Evolutionary conservation across 2,888 invertebrate genomes (phyloP).

Genomic region (Amblyjoppa proteus): DNA sequence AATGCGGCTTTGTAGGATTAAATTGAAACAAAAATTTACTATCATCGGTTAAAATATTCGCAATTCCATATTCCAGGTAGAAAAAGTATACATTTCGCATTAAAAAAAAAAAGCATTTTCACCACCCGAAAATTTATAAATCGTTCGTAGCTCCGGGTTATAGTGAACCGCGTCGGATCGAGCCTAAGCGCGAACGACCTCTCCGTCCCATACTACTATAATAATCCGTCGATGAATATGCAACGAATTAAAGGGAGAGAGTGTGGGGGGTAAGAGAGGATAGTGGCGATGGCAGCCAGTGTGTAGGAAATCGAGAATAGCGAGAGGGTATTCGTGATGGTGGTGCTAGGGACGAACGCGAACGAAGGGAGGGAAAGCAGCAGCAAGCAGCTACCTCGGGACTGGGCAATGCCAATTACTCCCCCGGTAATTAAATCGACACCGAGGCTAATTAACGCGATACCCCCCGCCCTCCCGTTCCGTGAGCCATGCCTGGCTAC

Average conservation of each 20-base stretch:
- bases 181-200: conserved; percentile 54
- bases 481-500: conserved; percentile 61
- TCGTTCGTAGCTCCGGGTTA: conserved; percentile 26
- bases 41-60: not conserved
- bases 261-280: conserved; percentile 68
- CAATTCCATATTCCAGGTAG: not conserved
- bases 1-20: not conserved
- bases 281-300: conserved; percentile 56
- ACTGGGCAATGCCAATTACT: conserved; percentile 82
- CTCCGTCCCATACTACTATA: conserved; percentile 71
- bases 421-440: conserved; percentile 84
- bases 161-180: conserved; percentile 42
- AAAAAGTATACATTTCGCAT: not conserved
- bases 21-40: not conserved
- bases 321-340: conserved; percentile 45
- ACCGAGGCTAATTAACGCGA: conserved; percentile 82
- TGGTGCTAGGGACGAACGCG: conserved; percentile 67
- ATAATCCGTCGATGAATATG: conserved; percentile 83
- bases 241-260: conserved; percentile 74
- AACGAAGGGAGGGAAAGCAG: conserved; percentile 71
- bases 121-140: not conserved
- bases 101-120: not conserved
- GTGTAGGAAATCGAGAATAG: conserved; percentile 58
- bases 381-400: conserved; percentile 75
- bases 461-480: conserved; percentile 58